phyloP scores from a whole-genome alignment of 2,113 vertebrate genomes.

The Pavo muticus region DNA sequence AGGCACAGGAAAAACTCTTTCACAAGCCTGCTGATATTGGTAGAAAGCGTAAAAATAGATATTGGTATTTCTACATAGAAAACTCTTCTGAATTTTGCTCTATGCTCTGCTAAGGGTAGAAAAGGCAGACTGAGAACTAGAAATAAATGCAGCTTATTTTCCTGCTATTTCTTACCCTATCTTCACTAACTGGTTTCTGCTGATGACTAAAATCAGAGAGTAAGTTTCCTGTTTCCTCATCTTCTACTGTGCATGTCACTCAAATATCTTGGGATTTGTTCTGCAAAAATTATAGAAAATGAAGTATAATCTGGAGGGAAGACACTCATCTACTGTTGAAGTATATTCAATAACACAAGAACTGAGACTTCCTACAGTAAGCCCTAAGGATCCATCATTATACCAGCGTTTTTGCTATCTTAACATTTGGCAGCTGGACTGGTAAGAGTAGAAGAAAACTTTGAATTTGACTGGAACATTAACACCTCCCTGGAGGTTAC shows the following conservation, averaged over 20 bases:
- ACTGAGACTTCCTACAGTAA: neutral
- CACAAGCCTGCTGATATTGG: neutral
- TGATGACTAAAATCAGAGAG: neutral
- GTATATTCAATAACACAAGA: neutral
- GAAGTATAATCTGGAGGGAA: neutral
- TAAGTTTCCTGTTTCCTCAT: neutral
- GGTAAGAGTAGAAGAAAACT: neutral
- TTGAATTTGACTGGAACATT: neutral
- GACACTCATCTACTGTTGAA: neutral
- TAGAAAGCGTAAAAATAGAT: too few species aligned
- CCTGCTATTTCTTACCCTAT: neutral
- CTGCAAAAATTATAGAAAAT: neutral
- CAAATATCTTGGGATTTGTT: neutral
- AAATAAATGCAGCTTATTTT: neutral
- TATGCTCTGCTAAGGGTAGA: neutral
- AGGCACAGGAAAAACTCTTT: neutral
- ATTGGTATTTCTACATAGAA: neutral
- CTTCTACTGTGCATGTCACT: accelerated
- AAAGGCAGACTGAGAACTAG: neutral
- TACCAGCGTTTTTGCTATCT: neutral
- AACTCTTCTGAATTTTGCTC: neutral
- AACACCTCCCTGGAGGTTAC: neutral
- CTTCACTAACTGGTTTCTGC: neutral
- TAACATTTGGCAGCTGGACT: neutral
- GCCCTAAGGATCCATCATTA: neutral